Percentiles rank a stretch among this genome's conserved stretches.
These are phyloP conservation scores for Chouioia cunea DNA, from an alignment of 2,888 invertebrate genomes.

Conservation along the genomic window DNA sequence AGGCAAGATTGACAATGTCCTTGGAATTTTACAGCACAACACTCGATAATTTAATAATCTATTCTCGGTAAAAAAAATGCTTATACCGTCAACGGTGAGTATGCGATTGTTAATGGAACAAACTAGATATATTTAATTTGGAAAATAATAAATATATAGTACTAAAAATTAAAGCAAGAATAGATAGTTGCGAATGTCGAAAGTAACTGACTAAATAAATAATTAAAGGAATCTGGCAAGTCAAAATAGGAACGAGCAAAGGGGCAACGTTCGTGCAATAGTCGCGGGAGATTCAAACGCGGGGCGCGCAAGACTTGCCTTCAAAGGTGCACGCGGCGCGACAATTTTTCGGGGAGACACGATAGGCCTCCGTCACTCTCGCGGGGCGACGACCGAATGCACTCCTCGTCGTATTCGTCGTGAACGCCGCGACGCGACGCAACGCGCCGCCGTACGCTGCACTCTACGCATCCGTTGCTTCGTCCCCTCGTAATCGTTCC, in stretches of 20 bases:
- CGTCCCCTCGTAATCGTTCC: conserved; percentile 4
- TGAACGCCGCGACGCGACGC: conserved; percentile 26
- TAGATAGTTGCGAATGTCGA: conserved; percentile 2
- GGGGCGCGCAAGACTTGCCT: background rate
- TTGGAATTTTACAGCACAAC: no score
- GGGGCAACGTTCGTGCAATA: background rate
- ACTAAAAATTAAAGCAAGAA: background rate
- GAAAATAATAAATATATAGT: background rate
- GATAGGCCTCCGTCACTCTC: conserved; percentile 50
- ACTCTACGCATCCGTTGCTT: conserved; percentile 24
- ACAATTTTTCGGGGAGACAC: conserved; percentile 6
- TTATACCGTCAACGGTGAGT: background rate
- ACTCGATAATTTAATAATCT: no score
- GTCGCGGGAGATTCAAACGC: conserved; percentile 40
- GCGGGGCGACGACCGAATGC: conserved; percentile 58
- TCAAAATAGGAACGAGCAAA: background rate
- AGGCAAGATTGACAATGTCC: no score
- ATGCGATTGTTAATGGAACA: conserved; percentile 1
- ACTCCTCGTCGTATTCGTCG: conserved; percentile 24
- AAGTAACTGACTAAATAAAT: background rate
- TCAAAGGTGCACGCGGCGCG: conserved; percentile 1
- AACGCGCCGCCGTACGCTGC: conserved; percentile 16
- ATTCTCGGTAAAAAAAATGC: background rate
- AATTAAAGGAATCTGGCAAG: background rate
- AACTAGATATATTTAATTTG: background rate